A percentile compares a stretch with the other conserved stretches of the same genome.
Conservation (phyloP, 2,797 vertebrate species). For the Sebastiscus tertius region DNA sequence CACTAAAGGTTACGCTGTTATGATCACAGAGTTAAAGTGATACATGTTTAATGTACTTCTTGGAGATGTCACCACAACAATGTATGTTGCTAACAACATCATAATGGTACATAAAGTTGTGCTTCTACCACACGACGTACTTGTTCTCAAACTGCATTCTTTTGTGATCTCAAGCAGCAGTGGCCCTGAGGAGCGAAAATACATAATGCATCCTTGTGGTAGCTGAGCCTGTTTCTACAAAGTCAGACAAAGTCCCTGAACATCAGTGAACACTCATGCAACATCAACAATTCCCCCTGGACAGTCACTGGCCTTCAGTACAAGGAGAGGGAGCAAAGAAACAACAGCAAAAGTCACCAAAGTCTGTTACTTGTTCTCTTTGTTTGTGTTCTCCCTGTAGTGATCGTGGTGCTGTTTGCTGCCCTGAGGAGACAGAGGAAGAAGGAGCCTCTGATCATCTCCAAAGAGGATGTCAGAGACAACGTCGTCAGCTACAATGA, state of each 20-base stretch:
- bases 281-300: slow-evolving; percentile 52
- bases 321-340: slow-evolving; percentile 42
- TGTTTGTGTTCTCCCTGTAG: slow-evolving; percentile 69
- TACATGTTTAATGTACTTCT: not conserved
- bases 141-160: slow-evolving; percentile 21
- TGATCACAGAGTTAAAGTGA: too few relatives aligned
- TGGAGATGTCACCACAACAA: not conserved
- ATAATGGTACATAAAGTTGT: not conserved
- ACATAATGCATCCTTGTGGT: slow-evolving; percentile 56
- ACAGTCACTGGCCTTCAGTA: slow-evolving; percentile 50
- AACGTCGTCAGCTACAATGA: slow-evolving; percentile 97
- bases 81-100: not conserved
- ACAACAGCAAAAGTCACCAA: slow-evolving; percentile 43
- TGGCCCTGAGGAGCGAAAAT: slow-evolving; percentile 42
- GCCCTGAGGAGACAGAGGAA: slow-evolving; percentile 91
- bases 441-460: slow-evolving; percentile 95
- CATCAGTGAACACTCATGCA: slow-evolving; percentile 57
- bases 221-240: slow-evolving; percentile 52
- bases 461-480: slow-evolving; percentile 95
- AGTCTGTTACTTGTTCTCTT: slow-evolving; percentile 33
- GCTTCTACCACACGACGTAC: not conserved
- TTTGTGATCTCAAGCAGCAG: slow-evolving; percentile 41
- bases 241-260: slow-evolving; percentile 66
- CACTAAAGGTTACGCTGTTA: not conserved
- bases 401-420: slow-evolving; percentile 93